phyloP scores from a whole-genome alignment of 2,888 invertebrate species.

The Brachynemurus nebulosus region DNA sequence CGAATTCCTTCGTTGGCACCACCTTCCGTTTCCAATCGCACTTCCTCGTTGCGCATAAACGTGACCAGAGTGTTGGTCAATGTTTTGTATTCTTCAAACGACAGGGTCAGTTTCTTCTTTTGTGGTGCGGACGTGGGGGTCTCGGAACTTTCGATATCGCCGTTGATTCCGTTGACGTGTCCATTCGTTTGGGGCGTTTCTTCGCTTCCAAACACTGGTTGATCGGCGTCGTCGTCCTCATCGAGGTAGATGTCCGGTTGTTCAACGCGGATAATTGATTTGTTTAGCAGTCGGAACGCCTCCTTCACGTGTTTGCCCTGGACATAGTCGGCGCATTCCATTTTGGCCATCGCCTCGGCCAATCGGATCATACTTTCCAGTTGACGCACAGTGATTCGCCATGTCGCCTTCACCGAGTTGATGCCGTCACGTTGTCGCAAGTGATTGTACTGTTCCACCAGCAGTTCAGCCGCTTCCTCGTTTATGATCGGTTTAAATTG shows the following conservation, averaged over 20 bases:
- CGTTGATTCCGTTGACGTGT: slow-evolving; percentile 35
- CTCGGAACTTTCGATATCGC: slow-evolving; percentile 9
- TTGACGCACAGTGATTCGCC: slow-evolving; percentile 96
- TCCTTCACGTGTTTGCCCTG: slow-evolving; percentile 80
- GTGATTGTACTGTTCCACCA: slow-evolving; percentile 80
- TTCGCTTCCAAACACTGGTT: slow-evolving; percentile 41
- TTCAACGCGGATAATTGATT: slow-evolving; percentile 93
- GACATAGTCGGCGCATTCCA: slow-evolving; percentile 89
- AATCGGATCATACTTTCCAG: slow-evolving; percentile 90
- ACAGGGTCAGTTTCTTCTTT: slow-evolving; percentile 65
- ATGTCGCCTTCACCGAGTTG: slow-evolving; percentile 53
- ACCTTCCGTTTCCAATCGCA: slow-evolving; percentile 44
- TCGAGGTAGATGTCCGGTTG: slow-evolving; percentile 93
- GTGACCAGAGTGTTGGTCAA: slow-evolving; percentile 84
- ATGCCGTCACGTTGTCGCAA: slow-evolving; percentile 73
- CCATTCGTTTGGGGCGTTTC: slow-evolving; percentile 31
- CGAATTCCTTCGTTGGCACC: slow-evolving; percentile 49
- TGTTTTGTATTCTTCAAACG: slow-evolving; percentile 88
- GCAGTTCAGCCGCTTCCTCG: slow-evolving; percentile 65
- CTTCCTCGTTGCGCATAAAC: slow-evolving; percentile 77
- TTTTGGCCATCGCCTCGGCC: slow-evolving; percentile 90
- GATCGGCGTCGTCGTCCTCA: slow-evolving; percentile 51
- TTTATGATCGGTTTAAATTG: slow-evolving; percentile 85
- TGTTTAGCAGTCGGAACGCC: slow-evolving; percentile 76
- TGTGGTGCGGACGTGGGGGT: slow-evolving; percentile 21